Evolutionary conservation across 2,888 invertebrate species (phyloP), one percentile per base, ranked within the genome.

Genomic region (Andrena haemorrhoa): DNA sequence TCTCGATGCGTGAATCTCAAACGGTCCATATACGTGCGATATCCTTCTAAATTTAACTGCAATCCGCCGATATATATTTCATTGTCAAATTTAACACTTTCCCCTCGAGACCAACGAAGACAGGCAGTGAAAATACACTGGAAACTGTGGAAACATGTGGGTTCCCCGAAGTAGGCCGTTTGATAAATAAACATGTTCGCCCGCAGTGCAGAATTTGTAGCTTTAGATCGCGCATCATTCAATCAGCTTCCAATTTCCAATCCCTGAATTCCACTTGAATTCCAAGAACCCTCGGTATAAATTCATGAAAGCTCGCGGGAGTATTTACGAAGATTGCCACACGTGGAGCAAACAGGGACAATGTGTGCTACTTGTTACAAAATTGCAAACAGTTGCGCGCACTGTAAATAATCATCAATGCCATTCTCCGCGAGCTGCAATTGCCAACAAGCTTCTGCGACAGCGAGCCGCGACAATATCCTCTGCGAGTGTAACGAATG

Each of bases 151-250:
- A 35, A 82, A 31, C 71, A 51, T 1, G 16, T 35, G 51, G 72
- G 63, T 29, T 26, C 26, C 47, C 53, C 53, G 41, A 79, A 79
- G 47, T 74, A 72, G 68, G 69, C 58, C 76, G 26, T 26, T 23
- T 56, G 63, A 66, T 72, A 81, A 80, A 82, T 75, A 82, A 79
- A 61, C 80, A 65, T 49, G 6, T 53, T 35, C 10, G n/a, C 60
- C 47, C 66, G 20, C 16, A 26, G 58, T 58, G 51, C 64, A 2
- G 64, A 79, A 79, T 23, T 41, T 10, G 33, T 65, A 77, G 77
- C 70, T 31, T 53, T n/a, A 61, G 47, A 66, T 4, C 41, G 4
- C 41, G 20, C 33, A 20, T 6, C 23, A 10, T 16, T 20, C 4
- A 8, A 12, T 23, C 12, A 23, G 20, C 31, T 16, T 60, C n/a